Base-by-base conservation (phyloP, 2,797 vertebrate species). In the Rhabdomys pumilio region DNA sequence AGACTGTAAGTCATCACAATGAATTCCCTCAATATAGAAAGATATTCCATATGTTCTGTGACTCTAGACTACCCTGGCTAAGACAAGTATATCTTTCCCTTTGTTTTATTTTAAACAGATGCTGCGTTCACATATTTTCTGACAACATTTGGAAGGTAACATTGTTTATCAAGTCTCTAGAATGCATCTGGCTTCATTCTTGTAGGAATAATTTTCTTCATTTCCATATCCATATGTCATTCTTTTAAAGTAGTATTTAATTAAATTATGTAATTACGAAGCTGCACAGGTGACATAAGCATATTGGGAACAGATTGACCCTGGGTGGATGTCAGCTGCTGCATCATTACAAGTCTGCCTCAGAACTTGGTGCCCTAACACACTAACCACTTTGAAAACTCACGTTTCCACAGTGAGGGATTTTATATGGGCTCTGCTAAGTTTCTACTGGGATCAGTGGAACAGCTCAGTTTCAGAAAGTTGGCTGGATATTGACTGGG, bases 161-260 rank as follows among this genome's bases (percentile, higher is more conserved):
- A 31, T 41, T 95, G 11, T 82, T 85, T 88, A 84, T 88, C 50
- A 80, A 79, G 31, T 59, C 73, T 94, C 90, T 65, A 94, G 44
- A 95, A 59, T n/a, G 10, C 12, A 55, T 85, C 86, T 47, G 5
- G 44, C 85, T 96, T 85, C 29, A 29, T 91, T 88, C 65, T 88
- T 55, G 65, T 13, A 55, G 44, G 53, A 93, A 92, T 88, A 38
- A 34, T n/a, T 79, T 82, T 65, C 34, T 79, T 95, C 61, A 76
- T 90, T 95, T 94, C 84, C 34, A 93, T 22, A 57, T 34, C 92
- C 83, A 65, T 17, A 55, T 76, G 73, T 75, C 63, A 93, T 63
- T 44, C 72, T 72, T 89, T 77, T 67, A 80, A 91, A 93, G 20
- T 53, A 93, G 55, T 44, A 61, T 55, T 38, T 87, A 93, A 84